These are phyloP conservation scores for Onychostruthus taczanowskii DNA, from an alignment of 2,113 vertebrate genomes.

Conservation along the genomic window DNA sequence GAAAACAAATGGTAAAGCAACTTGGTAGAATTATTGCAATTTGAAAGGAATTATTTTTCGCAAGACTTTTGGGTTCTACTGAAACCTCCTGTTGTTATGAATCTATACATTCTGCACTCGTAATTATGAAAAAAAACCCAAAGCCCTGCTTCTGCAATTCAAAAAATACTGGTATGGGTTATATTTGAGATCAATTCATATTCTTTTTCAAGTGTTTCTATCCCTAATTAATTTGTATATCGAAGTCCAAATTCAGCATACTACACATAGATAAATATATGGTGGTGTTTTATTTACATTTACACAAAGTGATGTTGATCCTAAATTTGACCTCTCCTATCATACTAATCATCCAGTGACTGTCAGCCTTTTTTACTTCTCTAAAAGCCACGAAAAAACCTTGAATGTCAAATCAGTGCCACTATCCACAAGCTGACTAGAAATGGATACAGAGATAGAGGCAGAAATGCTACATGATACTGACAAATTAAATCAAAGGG, in stretches of 20 bases:
- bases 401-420: neutral
- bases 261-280: neutral
- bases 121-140: neutral
- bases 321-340: neutral
- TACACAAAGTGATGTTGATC: neutral
- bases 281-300: neutral
- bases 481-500: conserved; percentile 35
- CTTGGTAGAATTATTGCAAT: neutral
- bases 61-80: neutral
- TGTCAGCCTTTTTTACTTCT: neutral
- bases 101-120: neutral
- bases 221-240: neutral
- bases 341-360: neutral
- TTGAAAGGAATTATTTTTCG: neutral
- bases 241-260: neutral
- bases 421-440: neutral
- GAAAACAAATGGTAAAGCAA: neutral
- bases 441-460: neutral
- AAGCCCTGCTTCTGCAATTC: neutral
- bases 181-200: neutral
- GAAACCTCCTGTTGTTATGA: neutral
- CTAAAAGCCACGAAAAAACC: neutral
- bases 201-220: neutral
- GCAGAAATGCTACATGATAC: neutral
- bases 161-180: neutral